A percentile compares a stretch with the other conserved stretches of the same genome.
phyloP scores from a whole-genome alignment of 2,888 invertebrate genomes.

The Lithophane semibrunnea region DNA sequence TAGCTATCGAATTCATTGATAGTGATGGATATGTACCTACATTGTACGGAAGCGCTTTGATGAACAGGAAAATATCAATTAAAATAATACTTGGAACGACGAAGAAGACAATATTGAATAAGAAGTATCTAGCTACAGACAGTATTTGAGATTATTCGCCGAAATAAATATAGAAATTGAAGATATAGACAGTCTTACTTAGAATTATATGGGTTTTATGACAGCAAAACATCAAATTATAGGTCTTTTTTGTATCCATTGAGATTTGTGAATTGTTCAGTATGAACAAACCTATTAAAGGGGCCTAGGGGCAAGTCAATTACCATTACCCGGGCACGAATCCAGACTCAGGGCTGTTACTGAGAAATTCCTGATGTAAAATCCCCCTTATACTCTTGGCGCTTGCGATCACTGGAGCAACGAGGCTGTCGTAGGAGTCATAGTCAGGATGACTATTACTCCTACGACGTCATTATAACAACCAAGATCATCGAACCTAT shows the following conservation, averaged over 20 bases:
- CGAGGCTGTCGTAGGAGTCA: too few species aligned
- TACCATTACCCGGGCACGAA: background rate
- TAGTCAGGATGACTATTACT: too few species aligned
- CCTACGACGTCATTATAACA: conserved; percentile 1
- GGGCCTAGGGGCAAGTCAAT: background rate
- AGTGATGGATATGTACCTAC: background rate
- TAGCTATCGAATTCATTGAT: conserved; percentile 33
- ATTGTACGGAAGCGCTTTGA: background rate
- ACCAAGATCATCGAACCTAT: conserved; percentile 35
- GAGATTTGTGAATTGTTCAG: background rate
- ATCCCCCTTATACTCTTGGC: too few species aligned
- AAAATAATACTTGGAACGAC: background rate
- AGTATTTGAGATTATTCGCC: background rate
- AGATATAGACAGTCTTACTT: background rate
- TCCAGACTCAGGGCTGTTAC: background rate
- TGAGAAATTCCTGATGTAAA: background rate
- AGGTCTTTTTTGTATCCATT: background rate
- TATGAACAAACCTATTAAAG: background rate
- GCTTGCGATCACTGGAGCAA: too few species aligned
- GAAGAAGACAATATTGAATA: background rate
- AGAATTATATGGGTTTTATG: background rate
- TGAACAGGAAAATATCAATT: background rate
- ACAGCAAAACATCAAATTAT: background rate
- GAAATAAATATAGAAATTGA: background rate
- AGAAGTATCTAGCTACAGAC: background rate